phyloP scores from a whole-genome alignment of 2,888 invertebrate species.

The Pollenia amentaria region DNA sequence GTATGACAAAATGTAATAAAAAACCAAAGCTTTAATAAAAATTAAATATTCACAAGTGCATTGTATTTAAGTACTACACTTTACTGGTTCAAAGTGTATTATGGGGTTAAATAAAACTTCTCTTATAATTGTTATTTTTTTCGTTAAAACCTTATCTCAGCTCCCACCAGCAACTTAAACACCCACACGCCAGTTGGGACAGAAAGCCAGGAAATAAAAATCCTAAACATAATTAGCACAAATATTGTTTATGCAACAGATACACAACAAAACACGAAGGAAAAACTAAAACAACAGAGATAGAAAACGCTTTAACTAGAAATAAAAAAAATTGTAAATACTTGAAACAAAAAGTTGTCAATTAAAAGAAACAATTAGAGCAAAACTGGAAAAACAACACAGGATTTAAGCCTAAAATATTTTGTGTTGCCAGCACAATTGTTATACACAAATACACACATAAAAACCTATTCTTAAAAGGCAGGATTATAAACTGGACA shows the following conservation, averaged over 20 bases:
- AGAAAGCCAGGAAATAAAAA: background rate
- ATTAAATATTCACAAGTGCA: too few relatives aligned
- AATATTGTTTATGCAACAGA: constrained; percentile 22
- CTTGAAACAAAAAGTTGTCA: constrained; percentile 58
- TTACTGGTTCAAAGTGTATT: too few relatives aligned
- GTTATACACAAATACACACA: background rate
- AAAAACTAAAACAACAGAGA: background rate
- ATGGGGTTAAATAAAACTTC: background rate
- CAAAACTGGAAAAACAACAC: constrained; percentile 42
- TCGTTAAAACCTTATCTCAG: background rate
- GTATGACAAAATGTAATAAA: too few relatives aligned
- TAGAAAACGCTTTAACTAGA: background rate
- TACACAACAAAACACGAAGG: background rate
- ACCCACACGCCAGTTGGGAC: background rate
- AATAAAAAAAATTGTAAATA: constrained; percentile 45
- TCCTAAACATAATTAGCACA: constrained; percentile 30
- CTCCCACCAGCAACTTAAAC: background rate
- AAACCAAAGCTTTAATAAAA: too few relatives aligned
- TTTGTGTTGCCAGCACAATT: constrained; percentile 3
- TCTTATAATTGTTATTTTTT: background rate
- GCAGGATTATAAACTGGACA: constrained; percentile 37
- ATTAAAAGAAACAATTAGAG: constrained; percentile 67
- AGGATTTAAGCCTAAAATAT: constrained; percentile 42
- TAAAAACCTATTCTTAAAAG: background rate
- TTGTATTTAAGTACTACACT: too few relatives aligned